Evolutionary conservation across 1,140 invertebrate species (phyloP), one percentile per base, ranked within the genome.

Genomic region (Drosophila orosa): DNA sequence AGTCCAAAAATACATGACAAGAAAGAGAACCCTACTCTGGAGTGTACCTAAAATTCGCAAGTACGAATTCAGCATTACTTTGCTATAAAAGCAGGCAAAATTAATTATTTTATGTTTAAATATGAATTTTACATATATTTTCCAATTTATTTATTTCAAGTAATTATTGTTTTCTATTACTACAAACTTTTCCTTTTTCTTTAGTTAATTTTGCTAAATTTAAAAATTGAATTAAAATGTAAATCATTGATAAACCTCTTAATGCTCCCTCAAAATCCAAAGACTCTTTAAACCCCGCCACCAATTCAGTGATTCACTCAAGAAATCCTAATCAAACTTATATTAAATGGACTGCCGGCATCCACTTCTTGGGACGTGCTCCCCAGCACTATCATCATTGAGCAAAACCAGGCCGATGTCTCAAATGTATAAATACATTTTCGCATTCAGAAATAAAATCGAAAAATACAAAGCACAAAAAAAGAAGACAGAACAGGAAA

Each of bases 361-460:
- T 31, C 15, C 22, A 65, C 12, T 27, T 45, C 44, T 10, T 8
- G n/a, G 19, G 27, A 50, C 44, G n/a, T 37, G 63, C 22, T 66
- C 15, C 22, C 24, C 44, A 42, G 5, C 50, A 25, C 24, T 52
- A 68, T 54, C n/a, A 56, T 57, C 67, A 57, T 55, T 48, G 27
- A 39, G 31, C 42, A 10, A 69, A 71, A 71, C 40, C 67, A 57
- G 67, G 67, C 50, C 67, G 42, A 71, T 57, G 67, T 69, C 67
- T 71, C 65, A 58, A 33, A 71, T 69, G 47, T 73, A 77, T 69
- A 86, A 87, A 82, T 87, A 87, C 54, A 79, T 72, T 71, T 62
- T 60, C 29, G 47, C 47, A 55, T 47, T 63, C 76, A 66, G 35
- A 75, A 68, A 77, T 67, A 80, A 86, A 55, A 63, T 47, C 27